Percentiles rank a stretch among this genome's conserved stretches.
These are phyloP conservation scores for Poliocrania exsul DNA, from an alignment of 2,797 vertebrate species.

Conservation along the genomic window DNA sequence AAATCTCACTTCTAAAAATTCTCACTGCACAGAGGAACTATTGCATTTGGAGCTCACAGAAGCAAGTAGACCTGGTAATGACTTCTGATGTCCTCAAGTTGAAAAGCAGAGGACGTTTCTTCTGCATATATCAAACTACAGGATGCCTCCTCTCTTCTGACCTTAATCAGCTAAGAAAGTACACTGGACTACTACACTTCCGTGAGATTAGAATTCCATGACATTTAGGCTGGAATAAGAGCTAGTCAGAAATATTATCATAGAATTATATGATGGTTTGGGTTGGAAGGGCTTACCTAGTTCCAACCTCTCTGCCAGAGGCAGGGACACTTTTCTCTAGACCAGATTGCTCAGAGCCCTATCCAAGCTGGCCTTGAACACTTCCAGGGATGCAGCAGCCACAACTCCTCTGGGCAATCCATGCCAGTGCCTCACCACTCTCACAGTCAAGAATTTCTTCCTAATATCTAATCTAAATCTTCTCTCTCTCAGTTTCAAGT, in stretches of 20 bases:
- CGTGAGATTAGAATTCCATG: background rate
- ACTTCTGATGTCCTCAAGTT: background rate
- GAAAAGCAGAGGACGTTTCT: background rate
- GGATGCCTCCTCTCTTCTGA: background rate
- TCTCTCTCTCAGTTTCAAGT: background rate
- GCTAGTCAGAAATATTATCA: background rate
- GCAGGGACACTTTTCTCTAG: background rate
- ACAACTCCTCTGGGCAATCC: background rate
- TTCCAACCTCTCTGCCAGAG: fast-evolving
- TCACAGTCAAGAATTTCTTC: background rate
- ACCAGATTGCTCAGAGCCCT: background rate
- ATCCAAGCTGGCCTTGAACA: background rate
- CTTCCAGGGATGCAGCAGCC: background rate
- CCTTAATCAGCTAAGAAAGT: background rate
- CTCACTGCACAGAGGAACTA: background rate
- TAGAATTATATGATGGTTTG: background rate
- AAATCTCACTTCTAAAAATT: background rate
- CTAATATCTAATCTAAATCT: background rate
- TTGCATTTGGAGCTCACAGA: background rate
- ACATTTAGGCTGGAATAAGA: background rate
- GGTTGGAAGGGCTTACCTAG: background rate
- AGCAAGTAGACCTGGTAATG: background rate
- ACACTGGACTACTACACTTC: background rate
- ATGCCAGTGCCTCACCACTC: background rate
- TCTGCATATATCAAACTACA: background rate